These are phyloP conservation scores for Trisateles emortualis DNA, from an alignment of 2,888 invertebrate species.

Conservation along the genomic window DNA sequence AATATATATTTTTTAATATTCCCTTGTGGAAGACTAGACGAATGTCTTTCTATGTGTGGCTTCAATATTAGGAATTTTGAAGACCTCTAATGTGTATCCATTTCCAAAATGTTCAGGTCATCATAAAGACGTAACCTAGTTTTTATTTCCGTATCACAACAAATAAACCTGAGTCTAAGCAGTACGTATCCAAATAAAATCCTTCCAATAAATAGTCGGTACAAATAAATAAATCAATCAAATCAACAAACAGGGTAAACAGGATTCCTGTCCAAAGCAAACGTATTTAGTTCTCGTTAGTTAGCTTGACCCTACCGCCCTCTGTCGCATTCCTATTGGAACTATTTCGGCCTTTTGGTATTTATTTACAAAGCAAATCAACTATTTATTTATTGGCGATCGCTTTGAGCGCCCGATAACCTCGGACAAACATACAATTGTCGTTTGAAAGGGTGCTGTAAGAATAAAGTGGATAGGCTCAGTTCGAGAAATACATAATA, in stretches of 20 bases:
- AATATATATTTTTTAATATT: too few relatives aligned
- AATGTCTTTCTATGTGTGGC: too few relatives aligned
- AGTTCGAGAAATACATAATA: neutral
- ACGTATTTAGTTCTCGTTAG: slow-evolving; percentile 75
- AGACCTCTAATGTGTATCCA: too few relatives aligned
- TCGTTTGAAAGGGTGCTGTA: slow-evolving; percentile 65
- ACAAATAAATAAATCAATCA: slow-evolving; percentile 54
- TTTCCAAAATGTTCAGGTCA: too few relatives aligned
- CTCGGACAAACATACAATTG: slow-evolving; percentile 73
- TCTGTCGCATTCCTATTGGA: slow-evolving; percentile 68
- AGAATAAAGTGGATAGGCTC: slow-evolving; percentile 54
- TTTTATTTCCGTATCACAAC: too few relatives aligned
- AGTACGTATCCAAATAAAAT: slow-evolving; percentile 11
- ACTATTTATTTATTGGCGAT: slow-evolving; percentile 84
- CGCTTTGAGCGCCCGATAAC: slow-evolving; percentile 81
- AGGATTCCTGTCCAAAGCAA: slow-evolving; percentile 62
- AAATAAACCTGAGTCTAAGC: neutral
- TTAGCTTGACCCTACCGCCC: slow-evolving; percentile 61
- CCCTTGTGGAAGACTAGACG: too few relatives aligned
- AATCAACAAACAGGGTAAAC: slow-evolving; percentile 46
- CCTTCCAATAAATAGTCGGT: slow-evolving; percentile 28
- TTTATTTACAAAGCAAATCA: slow-evolving; percentile 84
- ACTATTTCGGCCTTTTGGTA: slow-evolving; percentile 72
- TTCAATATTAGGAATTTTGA: too few relatives aligned
- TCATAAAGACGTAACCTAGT: too few relatives aligned